A percentile compares a stretch with the other conserved stretches of the same genome.
These are phyloP conservation scores for Macrocentrus cingulum DNA, from an alignment of 1,140 invertebrate genomes.

Conservation along the genomic window DNA sequence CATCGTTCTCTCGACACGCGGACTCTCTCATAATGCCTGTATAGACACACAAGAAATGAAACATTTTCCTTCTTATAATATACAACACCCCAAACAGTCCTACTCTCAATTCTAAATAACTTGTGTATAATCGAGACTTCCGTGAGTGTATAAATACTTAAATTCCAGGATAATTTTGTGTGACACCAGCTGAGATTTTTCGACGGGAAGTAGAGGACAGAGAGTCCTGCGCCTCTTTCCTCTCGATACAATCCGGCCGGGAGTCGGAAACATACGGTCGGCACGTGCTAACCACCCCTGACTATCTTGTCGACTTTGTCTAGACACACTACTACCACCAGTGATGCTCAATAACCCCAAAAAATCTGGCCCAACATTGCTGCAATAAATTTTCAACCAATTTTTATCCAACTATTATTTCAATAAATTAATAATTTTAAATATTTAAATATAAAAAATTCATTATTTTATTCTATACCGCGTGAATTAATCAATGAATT, in stretches of 20 bases:
- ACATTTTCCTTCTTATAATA: background rate
- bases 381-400: no score
- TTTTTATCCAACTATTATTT: no score
- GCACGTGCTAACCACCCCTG: conserved; percentile 44
- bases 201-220: background rate
- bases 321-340: background rate
- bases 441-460: no score
- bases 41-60: background rate
- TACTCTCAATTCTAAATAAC: no score
- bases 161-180: conserved; percentile 7
- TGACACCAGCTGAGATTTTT: conserved; percentile 24
- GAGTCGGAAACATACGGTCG: conserved; percentile 45
- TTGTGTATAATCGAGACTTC: background rate
- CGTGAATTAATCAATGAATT: no score
- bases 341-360: background rate
- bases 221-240: no score
- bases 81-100: background rate
- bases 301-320: background rate
- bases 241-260: conserved; percentile 23
- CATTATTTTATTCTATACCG: background rate
- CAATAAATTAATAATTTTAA: no score
- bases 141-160: no score
- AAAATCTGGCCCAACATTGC: no score
- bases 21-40: background rate
- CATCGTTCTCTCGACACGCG: conserved; percentile 3